phyloP scores from a whole-genome alignment of 2,113 vertebrate species.

The Harpagus bidentatus region DNA sequence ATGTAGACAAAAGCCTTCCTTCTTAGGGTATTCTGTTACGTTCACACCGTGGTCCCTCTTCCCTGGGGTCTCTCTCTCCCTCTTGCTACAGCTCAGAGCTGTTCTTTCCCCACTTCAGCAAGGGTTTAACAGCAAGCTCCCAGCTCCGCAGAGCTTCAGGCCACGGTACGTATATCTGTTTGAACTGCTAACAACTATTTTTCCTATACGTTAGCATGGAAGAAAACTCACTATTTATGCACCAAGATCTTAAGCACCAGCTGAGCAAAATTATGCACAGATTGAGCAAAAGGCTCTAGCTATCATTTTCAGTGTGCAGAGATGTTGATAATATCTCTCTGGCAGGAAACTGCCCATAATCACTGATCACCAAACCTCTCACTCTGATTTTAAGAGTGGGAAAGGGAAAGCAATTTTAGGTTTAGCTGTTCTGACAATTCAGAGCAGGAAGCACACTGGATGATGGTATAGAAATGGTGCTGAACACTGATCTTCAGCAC shows the following conservation, averaged over 20 bases:
- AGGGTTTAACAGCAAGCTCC: neutral
- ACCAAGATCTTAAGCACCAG: neutral
- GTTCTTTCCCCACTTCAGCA: neutral
- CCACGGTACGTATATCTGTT: neutral
- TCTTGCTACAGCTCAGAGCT: neutral
- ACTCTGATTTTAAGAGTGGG: neutral
- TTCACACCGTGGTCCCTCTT: rapidly evolving
- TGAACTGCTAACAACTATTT: neutral
- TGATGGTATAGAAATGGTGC: neutral
- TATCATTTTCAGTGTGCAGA: neutral
- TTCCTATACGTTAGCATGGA: neutral
- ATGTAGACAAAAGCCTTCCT: neutral
- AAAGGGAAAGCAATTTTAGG: neutral
- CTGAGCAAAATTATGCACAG: neutral
- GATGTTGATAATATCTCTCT: neutral
- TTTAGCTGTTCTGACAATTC: neutral
- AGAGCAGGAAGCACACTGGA: neutral
- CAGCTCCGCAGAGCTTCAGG: neutral
- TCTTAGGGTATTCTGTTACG: neutral
- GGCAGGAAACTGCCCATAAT: neutral
- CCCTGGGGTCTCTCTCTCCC: too few relatives aligned
- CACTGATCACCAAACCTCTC: neutral
- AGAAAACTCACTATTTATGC: neutral
- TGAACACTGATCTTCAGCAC: neutral
- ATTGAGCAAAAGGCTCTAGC: neutral